A percentile compares a stretch with the other conserved stretches of the same genome.
These are phyloP conservation scores for Xiphophorus hellerii DNA, from an alignment of 2,113 vertebrate genomes.

Conservation along the genomic window DNA sequence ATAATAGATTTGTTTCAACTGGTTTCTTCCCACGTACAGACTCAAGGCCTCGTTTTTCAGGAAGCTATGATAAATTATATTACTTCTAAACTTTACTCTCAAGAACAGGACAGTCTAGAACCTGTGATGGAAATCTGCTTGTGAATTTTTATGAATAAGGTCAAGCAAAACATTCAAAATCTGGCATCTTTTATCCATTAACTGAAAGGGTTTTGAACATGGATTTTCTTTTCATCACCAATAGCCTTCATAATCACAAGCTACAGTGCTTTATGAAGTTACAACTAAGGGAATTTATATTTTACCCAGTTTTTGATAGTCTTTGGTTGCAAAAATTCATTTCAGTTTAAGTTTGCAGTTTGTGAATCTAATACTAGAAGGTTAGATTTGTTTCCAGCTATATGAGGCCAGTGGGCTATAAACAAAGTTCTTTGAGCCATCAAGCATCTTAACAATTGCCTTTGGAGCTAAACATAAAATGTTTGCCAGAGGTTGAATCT, in stretches of 20 bases:
- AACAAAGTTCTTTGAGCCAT: too few relatives aligned
- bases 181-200: background rate
- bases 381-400: too few relatives aligned
- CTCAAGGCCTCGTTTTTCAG: background rate
- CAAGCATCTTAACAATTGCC: background rate
- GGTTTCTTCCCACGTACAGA: background rate
- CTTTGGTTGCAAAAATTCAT: too few relatives aligned
- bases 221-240: background rate
- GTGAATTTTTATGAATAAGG: background rate
- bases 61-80: background rate
- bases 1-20: background rate
- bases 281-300: too few relatives aligned
- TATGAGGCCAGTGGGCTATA: too few relatives aligned
- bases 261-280: too few relatives aligned
- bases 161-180: background rate
- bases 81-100: background rate
- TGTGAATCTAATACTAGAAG: too few relatives aligned
- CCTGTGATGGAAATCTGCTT: too few relatives aligned
- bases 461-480: conserved; percentile 1
- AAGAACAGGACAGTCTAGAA: background rate
- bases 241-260: background rate
- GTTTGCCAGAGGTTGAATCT: background rate
- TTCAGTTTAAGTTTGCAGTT: too few relatives aligned
- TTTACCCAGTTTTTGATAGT: too few relatives aligned
- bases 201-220: background rate